Conservation (phyloP, 1,140 invertebrate species). For the Diprion similis region DNA sequence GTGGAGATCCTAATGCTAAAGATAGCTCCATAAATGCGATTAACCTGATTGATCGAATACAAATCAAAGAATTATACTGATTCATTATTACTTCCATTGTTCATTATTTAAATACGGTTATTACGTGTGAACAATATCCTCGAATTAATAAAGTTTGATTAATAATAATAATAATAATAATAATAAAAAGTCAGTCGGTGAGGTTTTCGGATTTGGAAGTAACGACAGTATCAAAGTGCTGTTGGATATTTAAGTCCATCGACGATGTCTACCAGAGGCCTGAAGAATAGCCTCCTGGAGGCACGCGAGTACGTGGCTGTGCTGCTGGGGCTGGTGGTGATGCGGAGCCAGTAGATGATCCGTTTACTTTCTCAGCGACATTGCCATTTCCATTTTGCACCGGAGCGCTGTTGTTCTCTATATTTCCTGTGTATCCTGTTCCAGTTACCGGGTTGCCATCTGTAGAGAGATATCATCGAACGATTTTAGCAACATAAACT, state of each 20-base stretch:
- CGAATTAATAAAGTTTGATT: conserved; percentile 1
- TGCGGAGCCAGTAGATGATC: conserved; percentile 41
- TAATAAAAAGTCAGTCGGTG: conserved; percentile 9
- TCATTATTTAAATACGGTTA: neutral
- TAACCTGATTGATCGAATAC: conserved; percentile 2
- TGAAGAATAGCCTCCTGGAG: conserved; percentile 61
- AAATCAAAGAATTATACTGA: neutral
- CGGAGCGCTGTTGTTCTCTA: conserved; percentile 29
- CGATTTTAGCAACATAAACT: neutral
- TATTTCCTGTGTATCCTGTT: conserved; percentile 46
- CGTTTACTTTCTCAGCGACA: conserved; percentile 41
- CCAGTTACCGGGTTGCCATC: conserved; percentile 62
- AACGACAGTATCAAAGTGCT: conserved; percentile 16
- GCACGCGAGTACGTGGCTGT: conserved; percentile 54
- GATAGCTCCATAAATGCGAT: conserved; percentile 2
- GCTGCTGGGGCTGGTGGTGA: conserved; percentile 29
- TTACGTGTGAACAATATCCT: neutral
- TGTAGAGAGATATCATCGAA: conserved; percentile 31
- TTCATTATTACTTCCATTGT: conserved; percentile 8
- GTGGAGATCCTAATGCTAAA: neutral
- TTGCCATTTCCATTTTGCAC: conserved; percentile 46
- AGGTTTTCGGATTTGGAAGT: conserved; percentile 21
- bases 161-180: conserved; percentile 2
- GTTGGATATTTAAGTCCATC: conserved; percentile 10
- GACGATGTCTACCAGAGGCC: conserved; percentile 58